Percentiles rank a stretch among this genome's conserved stretches.
Evolutionary conservation across 2,888 invertebrate species (phyloP).

Genomic region (Cistogaster globosa): DNA sequence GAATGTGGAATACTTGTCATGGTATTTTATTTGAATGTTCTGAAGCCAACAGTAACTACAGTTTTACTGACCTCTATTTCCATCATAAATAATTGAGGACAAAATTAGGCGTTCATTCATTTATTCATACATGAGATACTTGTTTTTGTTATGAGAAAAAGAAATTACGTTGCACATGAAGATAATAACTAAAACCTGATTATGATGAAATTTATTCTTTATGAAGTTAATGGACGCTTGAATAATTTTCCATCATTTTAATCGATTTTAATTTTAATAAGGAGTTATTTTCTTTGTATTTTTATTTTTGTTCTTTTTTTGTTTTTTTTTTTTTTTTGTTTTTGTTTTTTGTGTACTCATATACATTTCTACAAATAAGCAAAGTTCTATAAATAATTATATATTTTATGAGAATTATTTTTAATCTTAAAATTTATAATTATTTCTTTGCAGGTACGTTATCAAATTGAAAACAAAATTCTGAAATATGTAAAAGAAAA

Average conservation of each 20-base stretch:
- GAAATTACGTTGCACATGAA: constrained; percentile 21
- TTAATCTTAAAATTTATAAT: constrained; percentile 23
- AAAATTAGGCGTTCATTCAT: constrained; percentile 49
- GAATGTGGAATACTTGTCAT: constrained; percentile 52
- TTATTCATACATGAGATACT: constrained; percentile 25
- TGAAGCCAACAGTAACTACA: constrained; percentile 58
- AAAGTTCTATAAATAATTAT: constrained; percentile 33
- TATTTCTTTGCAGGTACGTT: constrained; percentile 71
- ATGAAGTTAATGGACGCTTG: too few relatives aligned
- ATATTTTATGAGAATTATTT: constrained; percentile 44
- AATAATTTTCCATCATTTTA: too few relatives aligned
- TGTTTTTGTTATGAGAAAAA: constrained; percentile 17
- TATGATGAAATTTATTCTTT: not conserved
- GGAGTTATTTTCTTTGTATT: too few relatives aligned
- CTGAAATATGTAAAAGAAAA: constrained; percentile 23
- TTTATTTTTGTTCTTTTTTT: too few relatives aligned
- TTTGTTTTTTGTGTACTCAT: too few relatives aligned
- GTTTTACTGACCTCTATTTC: constrained; percentile 63
- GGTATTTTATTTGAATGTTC: constrained; percentile 49
- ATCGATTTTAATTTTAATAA: too few relatives aligned
- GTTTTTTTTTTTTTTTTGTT: too few relatives aligned
- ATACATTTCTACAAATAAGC: too few relatives aligned
- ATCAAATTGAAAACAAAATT: constrained; percentile 47
- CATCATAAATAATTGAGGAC: constrained; percentile 37
- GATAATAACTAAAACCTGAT: not conserved